Conservation (phyloP, 1,140 invertebrate species). For the Patella vulgata region DNA sequence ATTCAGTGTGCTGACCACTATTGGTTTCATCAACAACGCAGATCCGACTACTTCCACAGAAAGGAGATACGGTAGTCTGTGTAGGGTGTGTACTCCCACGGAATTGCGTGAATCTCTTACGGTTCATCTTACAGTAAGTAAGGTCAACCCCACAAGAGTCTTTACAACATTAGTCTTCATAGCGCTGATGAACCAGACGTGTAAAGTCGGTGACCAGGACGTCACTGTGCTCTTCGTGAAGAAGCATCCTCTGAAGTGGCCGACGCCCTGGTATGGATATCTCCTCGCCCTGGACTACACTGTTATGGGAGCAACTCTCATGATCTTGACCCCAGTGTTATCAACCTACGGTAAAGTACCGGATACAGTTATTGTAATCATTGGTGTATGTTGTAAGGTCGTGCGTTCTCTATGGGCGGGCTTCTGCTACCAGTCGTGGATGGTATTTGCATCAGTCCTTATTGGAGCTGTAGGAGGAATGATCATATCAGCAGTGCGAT, state of each 20-base stretch:
- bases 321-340: constrained; percentile 58
- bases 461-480: constrained; percentile 56
- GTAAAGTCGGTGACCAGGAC: constrained; percentile 63
- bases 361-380: constrained; percentile 53
- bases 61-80: constrained; percentile 3
- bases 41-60: background rate
- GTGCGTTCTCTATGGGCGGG: constrained; percentile 53
- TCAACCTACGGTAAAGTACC: constrained; percentile 41
- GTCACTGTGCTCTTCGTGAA: constrained; percentile 59
- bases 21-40: constrained; percentile 48
- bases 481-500: constrained; percentile 55
- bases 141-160: constrained; percentile 36
- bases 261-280: constrained; percentile 62
- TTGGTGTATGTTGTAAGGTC: constrained; percentile 57
- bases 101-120: constrained; percentile 49
- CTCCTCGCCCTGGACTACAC: constrained; percentile 63
- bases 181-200: constrained; percentile 40
- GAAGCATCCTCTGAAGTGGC: constrained; percentile 57
- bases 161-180: constrained; percentile 40
- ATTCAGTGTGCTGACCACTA: constrained; percentile 39
- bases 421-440: constrained; percentile 57
- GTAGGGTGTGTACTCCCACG: constrained; percentile 42
- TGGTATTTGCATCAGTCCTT: constrained; percentile 57
- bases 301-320: constrained; percentile 53
- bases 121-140: constrained; percentile 43